Percentiles rank a stretch among this genome's conserved stretches.
These are phyloP conservation scores for Calameuta pallipes DNA, from an alignment of 2,888 invertebrate genomes.

Conservation along the genomic window DNA sequence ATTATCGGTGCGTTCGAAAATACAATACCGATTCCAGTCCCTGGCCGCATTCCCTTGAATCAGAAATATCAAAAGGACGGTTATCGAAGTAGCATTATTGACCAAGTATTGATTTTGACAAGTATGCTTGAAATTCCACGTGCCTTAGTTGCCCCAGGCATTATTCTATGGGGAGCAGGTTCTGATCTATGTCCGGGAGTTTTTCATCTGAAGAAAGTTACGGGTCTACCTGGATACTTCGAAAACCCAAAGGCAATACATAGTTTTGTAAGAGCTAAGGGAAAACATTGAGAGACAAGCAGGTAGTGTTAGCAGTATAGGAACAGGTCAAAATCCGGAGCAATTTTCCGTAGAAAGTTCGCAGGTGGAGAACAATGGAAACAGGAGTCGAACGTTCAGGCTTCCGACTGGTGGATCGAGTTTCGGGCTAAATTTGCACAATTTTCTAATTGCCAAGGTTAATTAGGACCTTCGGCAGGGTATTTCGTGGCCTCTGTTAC, in stretches of 20 bases:
- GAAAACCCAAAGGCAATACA: constrained; percentile 24
- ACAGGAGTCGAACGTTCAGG: constrained; percentile 28
- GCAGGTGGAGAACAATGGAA: constrained; percentile 25
- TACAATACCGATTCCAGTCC: constrained; percentile 4
- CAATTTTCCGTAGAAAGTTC: constrained; percentile 25
- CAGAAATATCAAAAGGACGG: neutral
- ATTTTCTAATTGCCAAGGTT: constrained; percentile 49
- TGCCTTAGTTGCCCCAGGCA: neutral
- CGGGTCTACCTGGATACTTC: constrained; percentile 25
- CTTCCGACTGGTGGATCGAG: neutral
- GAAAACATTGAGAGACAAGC: constrained; percentile 30
- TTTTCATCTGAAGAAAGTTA: constrained; percentile 59
- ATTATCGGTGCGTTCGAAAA: constrained; percentile 41
- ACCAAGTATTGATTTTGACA: neutral
- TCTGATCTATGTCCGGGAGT: constrained; percentile 55
- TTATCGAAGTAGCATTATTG: neutral
- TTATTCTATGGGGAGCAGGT: constrained; percentile 23
- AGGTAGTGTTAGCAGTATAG: constrained; percentile 30
- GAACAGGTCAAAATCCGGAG: constrained; percentile 44
- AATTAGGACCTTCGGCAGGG: constrained; percentile 31
- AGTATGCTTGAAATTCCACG: neutral
- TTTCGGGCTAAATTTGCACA: constrained; percentile 20
- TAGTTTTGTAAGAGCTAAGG: constrained; percentile 31
- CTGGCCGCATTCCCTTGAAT: neutral
- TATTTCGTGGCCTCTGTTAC: neutral